Base-by-base conservation (phyloP, 1,140 invertebrate species). In the Chrysoperla carnea region DNA sequence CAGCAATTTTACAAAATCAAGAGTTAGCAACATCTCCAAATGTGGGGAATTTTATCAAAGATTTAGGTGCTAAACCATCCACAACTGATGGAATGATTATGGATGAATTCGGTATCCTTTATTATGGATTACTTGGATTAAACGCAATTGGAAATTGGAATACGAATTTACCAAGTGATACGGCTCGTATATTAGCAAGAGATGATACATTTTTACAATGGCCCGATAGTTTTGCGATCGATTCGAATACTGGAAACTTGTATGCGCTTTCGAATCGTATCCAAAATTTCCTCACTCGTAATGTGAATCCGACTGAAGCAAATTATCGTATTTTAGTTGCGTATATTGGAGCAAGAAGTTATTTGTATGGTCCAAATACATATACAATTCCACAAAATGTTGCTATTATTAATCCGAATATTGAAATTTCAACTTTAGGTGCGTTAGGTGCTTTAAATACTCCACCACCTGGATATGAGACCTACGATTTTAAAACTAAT, bases 81-180 rank as follows among this genome's bases (percentile, higher is more conserved):
- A 75, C 78, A 52, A 72, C 70, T 0, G 75, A 77, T 44, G 77
- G 76, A 8, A 76, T 82, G 73, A 67, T 69, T 33, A 78, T 81
- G 70, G 78, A 80, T 42, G 65, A 73, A 3, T 62, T 57, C 6
- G 75, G 76, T 5, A 55, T 71, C 15, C 60, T 83, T 6, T 82
- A 75, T 53, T 79, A 67, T 49, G 77, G 77, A 6, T 58, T 79
- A 5, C 51, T 81, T 8, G 70, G 70, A 11, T 70, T 72, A 46
- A 70, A 78, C 43, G 72, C 74, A 2, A 69, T 82, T 17, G 69
- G 69, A 2, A 69, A 67, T 55, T 81, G 77, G 76, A 74, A 81
- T 51, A 73, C 67, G 14, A 63, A 55, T 31, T 52, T 51, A 47
- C 40, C 46, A 0, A 59, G 63, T 8, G 63, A 62, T 31, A 52